These are phyloP conservation scores for Neodon shergylaensis DNA, from an alignment of 2,113 vertebrate genomes.

Conservation along the genomic window DNA sequence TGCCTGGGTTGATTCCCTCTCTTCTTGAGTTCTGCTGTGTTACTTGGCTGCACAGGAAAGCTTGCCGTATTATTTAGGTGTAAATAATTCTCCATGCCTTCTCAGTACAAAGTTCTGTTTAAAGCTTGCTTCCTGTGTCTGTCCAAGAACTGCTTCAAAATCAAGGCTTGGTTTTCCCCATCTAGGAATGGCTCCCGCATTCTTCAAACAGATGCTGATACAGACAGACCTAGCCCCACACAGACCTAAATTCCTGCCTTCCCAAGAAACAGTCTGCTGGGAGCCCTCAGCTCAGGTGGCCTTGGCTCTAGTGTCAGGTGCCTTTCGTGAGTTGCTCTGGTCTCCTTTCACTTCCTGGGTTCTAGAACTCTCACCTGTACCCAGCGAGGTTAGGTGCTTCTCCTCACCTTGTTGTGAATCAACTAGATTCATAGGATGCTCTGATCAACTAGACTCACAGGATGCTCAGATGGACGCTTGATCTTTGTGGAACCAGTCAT, in stretches of 20 bases:
- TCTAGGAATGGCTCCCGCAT: slow-evolving; percentile 10
- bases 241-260: slow-evolving; percentile 6
- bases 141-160: slow-evolving; percentile 56
- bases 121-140: slow-evolving; percentile 32
- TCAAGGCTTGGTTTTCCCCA: neutral
- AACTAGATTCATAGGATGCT: neutral
- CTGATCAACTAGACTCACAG: neutral
- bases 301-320: neutral
- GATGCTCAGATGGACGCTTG: neutral
- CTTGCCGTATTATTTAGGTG: neutral
- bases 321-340: neutral
- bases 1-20: neutral
- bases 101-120: slow-evolving; percentile 23
- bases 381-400: neutral
- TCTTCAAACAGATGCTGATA: slow-evolving; percentile 53
- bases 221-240: slow-evolving; percentile 10
- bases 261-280: slow-evolving; percentile 28
- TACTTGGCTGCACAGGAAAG: neutral
- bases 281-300: neutral
- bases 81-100: neutral
- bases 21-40: neutral
- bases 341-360: slow-evolving; percentile 25
- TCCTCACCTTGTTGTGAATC: neutral
- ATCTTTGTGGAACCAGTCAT: neutral
- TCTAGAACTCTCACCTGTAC: slow-evolving; percentile 11